Conservation (phyloP, 2,797 vertebrate species). For the Sebastes matsubarae region DNA sequence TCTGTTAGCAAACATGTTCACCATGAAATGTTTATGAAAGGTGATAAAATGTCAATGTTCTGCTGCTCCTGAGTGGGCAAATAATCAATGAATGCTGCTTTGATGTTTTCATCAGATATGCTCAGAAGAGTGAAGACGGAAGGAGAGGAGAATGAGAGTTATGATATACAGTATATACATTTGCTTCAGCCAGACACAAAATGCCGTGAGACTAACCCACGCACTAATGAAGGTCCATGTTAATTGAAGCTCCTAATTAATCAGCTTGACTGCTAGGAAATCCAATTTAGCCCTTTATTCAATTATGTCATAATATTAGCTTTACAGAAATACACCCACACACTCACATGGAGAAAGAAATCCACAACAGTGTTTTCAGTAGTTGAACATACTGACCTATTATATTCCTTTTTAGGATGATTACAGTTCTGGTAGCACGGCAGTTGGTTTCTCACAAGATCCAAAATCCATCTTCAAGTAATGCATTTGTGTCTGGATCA, state of each 20-base stretch:
- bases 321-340: slow-evolving; percentile 14
- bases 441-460: no score
- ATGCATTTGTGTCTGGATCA: no score
- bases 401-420: not conserved
- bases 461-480: no score
- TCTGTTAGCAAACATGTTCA: not conserved
- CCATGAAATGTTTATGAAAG: not conserved
- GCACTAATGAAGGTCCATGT: slow-evolving; percentile 41
- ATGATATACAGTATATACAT: not conserved
- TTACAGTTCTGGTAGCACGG: not conserved
- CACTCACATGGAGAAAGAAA: not conserved
- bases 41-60: not conserved
- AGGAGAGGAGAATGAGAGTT: not conserved
- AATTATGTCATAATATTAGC: slow-evolving; percentile 26
- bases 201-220: slow-evolving; percentile 7
- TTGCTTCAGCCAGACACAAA: slow-evolving; percentile 10
- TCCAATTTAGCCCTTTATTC: slow-evolving; percentile 36
- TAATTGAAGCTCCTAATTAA: slow-evolving; percentile 52
- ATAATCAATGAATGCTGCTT: not conserved
- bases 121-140: not conserved
- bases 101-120: not conserved
- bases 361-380: not conserved
- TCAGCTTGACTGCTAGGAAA: slow-evolving; percentile 33
- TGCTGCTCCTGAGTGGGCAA: not conserved
- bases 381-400: not conserved